A percentile compares a stretch with the other conserved stretches of the same genome.
phyloP scores from a whole-genome alignment of 2,888 invertebrate species.

The Dichetophora obliterata region DNA sequence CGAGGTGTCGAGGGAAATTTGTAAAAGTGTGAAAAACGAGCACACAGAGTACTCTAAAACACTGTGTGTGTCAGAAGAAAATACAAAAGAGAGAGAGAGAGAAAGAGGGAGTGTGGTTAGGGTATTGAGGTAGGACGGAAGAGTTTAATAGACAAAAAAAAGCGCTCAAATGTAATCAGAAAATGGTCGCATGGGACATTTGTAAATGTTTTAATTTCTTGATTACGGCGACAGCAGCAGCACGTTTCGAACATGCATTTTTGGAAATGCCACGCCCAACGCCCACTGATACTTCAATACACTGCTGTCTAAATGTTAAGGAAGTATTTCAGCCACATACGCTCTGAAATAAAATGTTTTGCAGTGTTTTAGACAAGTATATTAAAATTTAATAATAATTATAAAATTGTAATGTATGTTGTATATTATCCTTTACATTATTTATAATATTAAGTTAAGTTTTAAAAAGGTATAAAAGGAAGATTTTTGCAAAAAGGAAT shows the following conservation, averaged over 20 bases:
- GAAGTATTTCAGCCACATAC: neutral
- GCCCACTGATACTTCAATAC: neutral
- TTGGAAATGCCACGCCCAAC: no score
- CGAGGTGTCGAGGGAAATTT: conserved; percentile 39
- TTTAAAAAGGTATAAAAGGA: no score
- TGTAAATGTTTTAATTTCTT: conserved; percentile 26
- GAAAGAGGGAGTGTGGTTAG: no score
- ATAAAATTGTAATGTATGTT: no score
- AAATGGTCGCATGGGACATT: conserved; percentile 17
- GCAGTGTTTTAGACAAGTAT: no score
- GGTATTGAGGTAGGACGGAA: neutral
- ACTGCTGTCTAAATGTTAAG: neutral
- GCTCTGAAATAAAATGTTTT: no score
- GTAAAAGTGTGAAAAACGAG: conserved; percentile 30
- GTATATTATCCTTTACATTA: no score
- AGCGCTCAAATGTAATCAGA: conserved; percentile 8
- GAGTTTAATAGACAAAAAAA: neutral
- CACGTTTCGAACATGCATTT: neutral
- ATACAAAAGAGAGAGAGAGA: neutral
- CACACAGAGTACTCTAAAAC: neutral
- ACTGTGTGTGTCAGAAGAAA: neutral
- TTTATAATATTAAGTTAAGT: no score
- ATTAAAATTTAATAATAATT: no score
- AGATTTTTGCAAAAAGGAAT: no score
- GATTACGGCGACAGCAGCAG: neutral